Evolutionary conservation across 1,140 invertebrate species (phyloP), one percentile per base, ranked within the genome.

Genomic region (Brachionus rubens): DNA sequence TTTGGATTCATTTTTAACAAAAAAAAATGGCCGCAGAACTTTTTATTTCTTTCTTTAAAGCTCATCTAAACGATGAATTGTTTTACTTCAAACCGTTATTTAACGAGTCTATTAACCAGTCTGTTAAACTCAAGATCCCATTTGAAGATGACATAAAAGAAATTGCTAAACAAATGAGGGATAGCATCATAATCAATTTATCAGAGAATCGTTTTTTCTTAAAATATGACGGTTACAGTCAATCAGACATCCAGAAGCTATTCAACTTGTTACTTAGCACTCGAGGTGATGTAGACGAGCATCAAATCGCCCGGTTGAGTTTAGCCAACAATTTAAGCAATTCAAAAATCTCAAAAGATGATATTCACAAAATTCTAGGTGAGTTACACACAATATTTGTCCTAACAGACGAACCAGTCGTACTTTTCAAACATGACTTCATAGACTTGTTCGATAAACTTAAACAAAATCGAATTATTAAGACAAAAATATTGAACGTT

Each of bases 61-160:
- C 14, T 33, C 28, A 33, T 33, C 36, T 59, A 36, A 36, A 36
- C n/a, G 54, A 59, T 40, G 33, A 59, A 33, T 59, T 59, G 16
- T 59, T 59, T 36, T 59, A 59, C 36, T 59, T 59, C 16, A 59
- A 59, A 16, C 26, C 26, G 1, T 59, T 59, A 33, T 59, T 59
- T 16, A 59, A 16, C 19, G 7, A 59, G 36, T 54, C n/a, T 54
- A 12, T 54, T 5, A 4, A 16, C 33, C 52, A 9, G 33, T 28
- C 33, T 12, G 19, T 28, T 28, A 16, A 54, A 26, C 16, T 21
- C 14, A 28, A 12, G 26, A 54, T 54, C 12, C 16, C 12, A 54
- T 14, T 30, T 14, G 28, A 54, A 28, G 33, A 28, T 54, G 52
- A 54, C 33, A 6, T 54, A 54, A 54, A 54, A 21, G 33, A 28